Evolutionary conservation across 2,888 invertebrate genomes (phyloP), one percentile per base, ranked within the genome.

Genomic region (Oasisia sp.): DNA sequence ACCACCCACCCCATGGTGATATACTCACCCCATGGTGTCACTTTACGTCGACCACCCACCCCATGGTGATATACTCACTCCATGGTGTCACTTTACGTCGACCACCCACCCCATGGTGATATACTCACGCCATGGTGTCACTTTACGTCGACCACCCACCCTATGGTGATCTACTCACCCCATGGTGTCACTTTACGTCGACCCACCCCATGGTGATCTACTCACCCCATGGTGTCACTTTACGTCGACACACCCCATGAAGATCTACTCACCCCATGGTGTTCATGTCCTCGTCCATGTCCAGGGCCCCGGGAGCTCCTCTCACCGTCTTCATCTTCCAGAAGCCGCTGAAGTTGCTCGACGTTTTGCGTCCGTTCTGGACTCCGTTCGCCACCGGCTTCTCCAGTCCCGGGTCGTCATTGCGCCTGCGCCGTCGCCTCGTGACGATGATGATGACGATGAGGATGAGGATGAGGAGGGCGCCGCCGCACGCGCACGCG

Each of bases 311-410:
- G 32, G 38, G 27, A 91, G 90, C 3, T 5, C 92, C 92, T 45
- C 93, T 32, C 32, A 93, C 91, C 0, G 93, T 93, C 89, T 92
- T 92, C 92, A 92, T 93, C 74, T 93, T 93, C 93, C 93, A 93
- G 58, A 93, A 92, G 9, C 93, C 93, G 90, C 91, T 92, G 92
- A 93, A 93, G 50, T 92, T 32, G 9, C 92, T 56, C 14, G 93
- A 92, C 19, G 93, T 91, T 7, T 92, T 91, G 32, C 58, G 58
- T 32, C 38, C 90, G 56, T 38, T 12, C 32, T 44, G 56, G 11
- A 14, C 8, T 7, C 56, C 32, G 91, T 92, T 89, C 32, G 74
- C 74, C 90, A 14, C 8, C 9, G 50, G 38, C 50, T 92, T 90
- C 27, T 90, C 45, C 45, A 14, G 32, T 32, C 14, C 90, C 45